Conservation (phyloP, 2,888 invertebrate genomes). For the Limnephilus rhombicus region DNA sequence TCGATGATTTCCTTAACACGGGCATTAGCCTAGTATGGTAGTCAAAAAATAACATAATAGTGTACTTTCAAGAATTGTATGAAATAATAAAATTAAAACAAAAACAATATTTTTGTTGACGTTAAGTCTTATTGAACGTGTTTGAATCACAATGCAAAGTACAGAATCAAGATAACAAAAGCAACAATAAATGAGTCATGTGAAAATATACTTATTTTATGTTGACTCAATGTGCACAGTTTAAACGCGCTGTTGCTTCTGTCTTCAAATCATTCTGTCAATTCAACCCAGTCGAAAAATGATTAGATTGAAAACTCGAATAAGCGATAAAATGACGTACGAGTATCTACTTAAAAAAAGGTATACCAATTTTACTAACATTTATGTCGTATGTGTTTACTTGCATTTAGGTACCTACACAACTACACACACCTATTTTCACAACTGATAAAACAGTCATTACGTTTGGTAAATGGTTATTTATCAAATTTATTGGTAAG, state of each 20-base stretch:
- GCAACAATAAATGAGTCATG: neutral
- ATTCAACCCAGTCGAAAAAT: neutral
- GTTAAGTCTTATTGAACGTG: neutral
- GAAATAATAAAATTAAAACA: too few species aligned
- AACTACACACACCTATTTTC: too few species aligned
- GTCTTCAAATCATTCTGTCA: neutral
- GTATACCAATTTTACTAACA: neutral
- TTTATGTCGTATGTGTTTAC: neutral
- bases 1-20: too few species aligned
- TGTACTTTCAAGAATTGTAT: too few species aligned
- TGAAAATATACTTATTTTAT: neutral
- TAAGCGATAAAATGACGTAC: neutral
- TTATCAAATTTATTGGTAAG: too few species aligned
- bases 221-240: neutral
- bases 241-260: neutral
- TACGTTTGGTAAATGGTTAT: too few species aligned
- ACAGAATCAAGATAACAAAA: neutral
- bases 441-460: too few species aligned
- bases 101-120: neutral
- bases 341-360: neutral
- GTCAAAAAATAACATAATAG: too few species aligned
- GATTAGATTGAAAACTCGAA: neutral
- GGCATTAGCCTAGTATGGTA: too few species aligned
- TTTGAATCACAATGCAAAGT: neutral
- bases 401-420: neutral